Conservation (phyloP, 2,888 invertebrate species). For the Noctua janthe region DNA sequence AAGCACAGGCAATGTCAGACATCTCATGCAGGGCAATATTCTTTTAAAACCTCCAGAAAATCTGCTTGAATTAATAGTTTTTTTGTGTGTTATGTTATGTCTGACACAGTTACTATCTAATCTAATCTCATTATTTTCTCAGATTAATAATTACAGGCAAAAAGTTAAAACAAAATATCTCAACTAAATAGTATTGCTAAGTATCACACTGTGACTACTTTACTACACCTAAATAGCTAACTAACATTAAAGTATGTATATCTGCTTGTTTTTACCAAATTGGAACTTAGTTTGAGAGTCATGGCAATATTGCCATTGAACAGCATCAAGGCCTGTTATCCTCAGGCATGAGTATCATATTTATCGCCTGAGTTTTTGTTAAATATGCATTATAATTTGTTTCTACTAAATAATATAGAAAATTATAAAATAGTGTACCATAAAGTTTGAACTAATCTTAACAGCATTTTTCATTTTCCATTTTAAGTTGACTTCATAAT, state of each 20-base stretch:
- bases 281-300: not conserved
- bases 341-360: not conserved
- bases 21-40: not conserved
- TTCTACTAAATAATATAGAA: not conserved
- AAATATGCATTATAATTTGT: not conserved
- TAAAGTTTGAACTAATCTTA: not conserved
- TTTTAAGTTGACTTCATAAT: not conserved
- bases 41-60: not conserved
- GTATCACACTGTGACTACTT: not conserved
- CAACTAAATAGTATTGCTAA: not conserved
- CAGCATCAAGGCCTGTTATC: not conserved
- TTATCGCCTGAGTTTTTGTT: not conserved
- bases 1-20: not conserved
- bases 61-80: not conserved
- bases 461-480: not conserved
- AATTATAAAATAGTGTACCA: not conserved
- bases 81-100: not conserved
- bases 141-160: not conserved
- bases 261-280: not conserved
- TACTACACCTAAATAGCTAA: not conserved
- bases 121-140: not conserved
- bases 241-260: not conserved
- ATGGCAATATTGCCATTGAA: not conserved
- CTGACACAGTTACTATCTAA: not conserved
- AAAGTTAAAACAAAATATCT: not conserved